Evolutionary conservation across 2,113 vertebrate species (phyloP).

Genomic region (Mixornis gularis): DNA sequence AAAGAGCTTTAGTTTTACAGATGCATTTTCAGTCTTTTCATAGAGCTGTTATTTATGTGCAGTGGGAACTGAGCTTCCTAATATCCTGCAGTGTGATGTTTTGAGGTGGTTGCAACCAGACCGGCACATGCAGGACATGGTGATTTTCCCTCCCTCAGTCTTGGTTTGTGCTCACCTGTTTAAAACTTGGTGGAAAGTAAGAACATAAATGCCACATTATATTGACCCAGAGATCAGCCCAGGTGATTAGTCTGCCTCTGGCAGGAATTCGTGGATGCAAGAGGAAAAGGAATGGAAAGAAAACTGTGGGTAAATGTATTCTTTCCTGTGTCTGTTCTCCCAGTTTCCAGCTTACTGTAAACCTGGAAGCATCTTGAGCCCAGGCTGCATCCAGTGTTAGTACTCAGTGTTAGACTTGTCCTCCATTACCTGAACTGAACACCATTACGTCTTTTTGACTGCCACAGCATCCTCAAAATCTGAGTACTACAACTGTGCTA

Average conservation of each 20-base stretch:
- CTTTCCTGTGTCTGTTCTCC: neutral
- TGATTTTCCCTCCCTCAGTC: neutral
- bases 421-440: neutral
- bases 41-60: neutral
- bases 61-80: neutral
- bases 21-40: neutral
- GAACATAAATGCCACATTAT: neutral
- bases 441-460: neutral
- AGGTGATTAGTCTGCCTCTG: neutral
- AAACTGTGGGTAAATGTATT: neutral
- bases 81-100: neutral
- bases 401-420: neutral
- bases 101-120: neutral
- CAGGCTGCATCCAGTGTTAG: neutral
- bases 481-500: neutral
- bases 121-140: accelerated
- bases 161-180: neutral
- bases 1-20: neutral
- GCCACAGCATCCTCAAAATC: neutral
- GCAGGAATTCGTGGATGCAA: neutral
- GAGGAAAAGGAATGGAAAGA: neutral
- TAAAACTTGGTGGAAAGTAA: neutral
- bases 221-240: neutral
- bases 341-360: neutral
- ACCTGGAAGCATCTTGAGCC: neutral